Evolutionary conservation across 2,113 vertebrate species (phyloP), one percentile per base, ranked within the genome.

Genomic region (Dunckerocampus dactyliophorus): DNA sequence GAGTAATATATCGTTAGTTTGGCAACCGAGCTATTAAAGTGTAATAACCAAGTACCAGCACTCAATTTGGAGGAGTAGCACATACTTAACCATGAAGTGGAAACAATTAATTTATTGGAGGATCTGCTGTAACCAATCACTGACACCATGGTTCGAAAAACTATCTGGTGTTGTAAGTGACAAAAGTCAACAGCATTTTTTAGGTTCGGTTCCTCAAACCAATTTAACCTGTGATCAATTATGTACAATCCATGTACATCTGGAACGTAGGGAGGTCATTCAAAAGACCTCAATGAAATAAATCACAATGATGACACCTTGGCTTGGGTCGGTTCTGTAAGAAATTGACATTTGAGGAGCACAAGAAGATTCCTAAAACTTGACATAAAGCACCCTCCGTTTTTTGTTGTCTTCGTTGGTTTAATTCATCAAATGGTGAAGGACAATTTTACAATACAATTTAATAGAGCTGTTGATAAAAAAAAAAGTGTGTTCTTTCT

Each of bases 1-100:
- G 87, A 85, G 89, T 91, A 91, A 92, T 90, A 91, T 91, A 92
- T 91, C 87, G 86, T 91, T 92, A 90, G 89, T 92, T 92, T 92
- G 90, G 90, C 88, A 89, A 91, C 88, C 88, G 82, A 90, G 89
- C 90, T 90, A 92, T 92, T 92, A 92, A 90, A 91, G 89, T 89
- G 88, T 89, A 91, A 92, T 92, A 92, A 92, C 89, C 89, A 89
- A 91, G 89, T 90, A 88, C 89, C 85, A 85, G 88, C 89, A 89
- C 89, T 91, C 89, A 86, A 90, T 92, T 92, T 90, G 89, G 88
- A 82, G 88, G 89, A 90, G 89, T 89, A 90, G 86, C 88, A 89
- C 88, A 89, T 91, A 89, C 89, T 92, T 92, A 88, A 89, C 86
- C 84, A 90, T 88, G 78, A 85, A 90, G 89, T 88, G 90, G 89